A percentile compares a stretch with the other conserved stretches of the same genome.
Conservation (phyloP, 2,797 vertebrate species). For the Picus viridis region DNA sequence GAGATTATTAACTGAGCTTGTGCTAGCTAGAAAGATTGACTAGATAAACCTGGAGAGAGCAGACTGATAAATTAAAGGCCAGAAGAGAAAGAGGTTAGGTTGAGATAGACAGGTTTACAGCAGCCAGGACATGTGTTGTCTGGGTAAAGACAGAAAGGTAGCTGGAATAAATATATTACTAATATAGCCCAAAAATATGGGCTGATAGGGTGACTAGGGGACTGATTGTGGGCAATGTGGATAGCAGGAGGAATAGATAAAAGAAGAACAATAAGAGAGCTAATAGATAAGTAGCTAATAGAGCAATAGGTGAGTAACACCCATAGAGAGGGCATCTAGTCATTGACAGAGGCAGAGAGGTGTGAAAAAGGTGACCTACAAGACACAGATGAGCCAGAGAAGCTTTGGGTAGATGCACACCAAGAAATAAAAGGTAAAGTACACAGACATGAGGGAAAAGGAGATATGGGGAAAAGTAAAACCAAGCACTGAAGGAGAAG, state of each 20-base stretch:
- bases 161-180: neutral
- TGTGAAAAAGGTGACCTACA: neutral
- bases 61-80: neutral
- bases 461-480: neutral
- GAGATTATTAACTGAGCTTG: neutral
- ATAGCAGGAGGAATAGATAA: neutral
- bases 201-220: neutral
- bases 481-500: neutral
- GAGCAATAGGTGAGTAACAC: neutral
- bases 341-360: neutral
- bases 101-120: neutral
- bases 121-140: neutral
- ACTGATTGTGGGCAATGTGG: neutral
- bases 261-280: neutral
- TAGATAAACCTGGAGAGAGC: neutral
- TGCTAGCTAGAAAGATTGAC: neutral
- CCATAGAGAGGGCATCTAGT: neutral
- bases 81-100: neutral
- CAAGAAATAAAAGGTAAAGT: neutral
- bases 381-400: neutral
- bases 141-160: neutral
- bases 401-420: no score
- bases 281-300: slow-evolving; percentile 16
- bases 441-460: neutral
- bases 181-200: neutral